Base-by-base conservation (phyloP, 2,797 vertebrate genomes). In the Mico argentatus region DNA sequence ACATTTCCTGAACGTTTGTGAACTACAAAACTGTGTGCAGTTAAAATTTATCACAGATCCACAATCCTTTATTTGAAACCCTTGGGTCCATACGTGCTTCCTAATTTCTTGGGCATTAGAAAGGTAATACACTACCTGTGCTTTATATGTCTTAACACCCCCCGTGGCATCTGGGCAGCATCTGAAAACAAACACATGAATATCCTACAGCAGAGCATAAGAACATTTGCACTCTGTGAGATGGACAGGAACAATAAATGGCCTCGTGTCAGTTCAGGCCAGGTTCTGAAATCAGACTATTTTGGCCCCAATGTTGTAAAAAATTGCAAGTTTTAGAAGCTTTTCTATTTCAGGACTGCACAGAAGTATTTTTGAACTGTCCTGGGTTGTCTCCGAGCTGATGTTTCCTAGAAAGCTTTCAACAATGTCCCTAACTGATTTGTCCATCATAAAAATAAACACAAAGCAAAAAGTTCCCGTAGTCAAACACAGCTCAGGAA, bases 201-300 rank as follows among this genome's bases (percentile, higher is more conserved):
- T 48, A 26, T 52, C 33, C 46, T 72, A 33, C 24, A 81, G 57
- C 70, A n/a, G 52, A 86, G 36, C 1, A 1, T 0, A 33, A 46
- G 17, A 50, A 12, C 4, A 7, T 64, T 82, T 64, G 39, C 14
- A 0, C 9, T 72, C 13, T 1, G 2, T n/a, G n/a, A 14, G 44
- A 12, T 14, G 33, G 72, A 59, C 50, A 15, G 46, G 44, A n/a
- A 67, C 50, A 39, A 57, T 27, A 33, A 39, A 55, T 27, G 14
- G 39, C 46, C 36, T 1, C 33, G 14, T 22, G 12, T 57, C 36
- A 14, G 11, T 67, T 59, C 30, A 73, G 33, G 24, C 64, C 88
- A 80, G 55, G 39, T 82, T 87, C 87, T 91, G 33, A 59, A 73
- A 79, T 88, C 30, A 86, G 94, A 83, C 48, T 33, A 7, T 76